Base-by-base conservation (phyloP, 2,797 vertebrate genomes). In the Argentina silus region DNA sequence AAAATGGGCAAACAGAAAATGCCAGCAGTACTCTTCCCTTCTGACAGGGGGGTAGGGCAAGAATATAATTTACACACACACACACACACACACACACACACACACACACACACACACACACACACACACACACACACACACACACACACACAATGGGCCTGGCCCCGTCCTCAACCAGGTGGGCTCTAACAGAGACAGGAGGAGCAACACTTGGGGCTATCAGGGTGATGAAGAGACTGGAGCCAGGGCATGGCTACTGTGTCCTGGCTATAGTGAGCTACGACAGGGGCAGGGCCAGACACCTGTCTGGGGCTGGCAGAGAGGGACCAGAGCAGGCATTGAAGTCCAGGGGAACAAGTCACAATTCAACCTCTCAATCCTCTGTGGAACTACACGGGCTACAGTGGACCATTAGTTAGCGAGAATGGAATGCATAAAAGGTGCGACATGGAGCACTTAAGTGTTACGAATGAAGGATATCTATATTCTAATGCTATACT, bases 1-100 rank as follows among this genome's bases (percentile, higher is more conserved):
- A 86, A 86, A 90, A 90, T 86, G 78, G 78, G 56, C 69, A 70
- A 77, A 84, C 36, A 77, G 23, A 70, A 78, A 85, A 85, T 83
- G 69, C 47, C 68, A 77, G 77, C 43, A 62, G 57, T 72, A 55
- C 75, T 82, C 76, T 76, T 72, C 78, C 79, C 69, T 72, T 73
- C 78, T 79, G 83, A 88, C 79, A 70, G 70, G 69, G 79, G 83
- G 75, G 86, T 64, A 27, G 69, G 66, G 60, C 47, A 60, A 1
- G 17, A 71, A 78, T 74, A 79, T 85, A 76, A 74, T 77, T 85
- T 76, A 60, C 19, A 51, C 65, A 10, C 36, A 59, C 70, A 63
- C 56, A 60, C 55, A 47, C 68, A 23, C 56, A 47, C 56, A 23
- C 55, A 47, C 43, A 64, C 60, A 0, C 68, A 14, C 43, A 1